Base-by-base conservation (phyloP, 2,888 invertebrate species). In the Leptothorax acervorum region DNA sequence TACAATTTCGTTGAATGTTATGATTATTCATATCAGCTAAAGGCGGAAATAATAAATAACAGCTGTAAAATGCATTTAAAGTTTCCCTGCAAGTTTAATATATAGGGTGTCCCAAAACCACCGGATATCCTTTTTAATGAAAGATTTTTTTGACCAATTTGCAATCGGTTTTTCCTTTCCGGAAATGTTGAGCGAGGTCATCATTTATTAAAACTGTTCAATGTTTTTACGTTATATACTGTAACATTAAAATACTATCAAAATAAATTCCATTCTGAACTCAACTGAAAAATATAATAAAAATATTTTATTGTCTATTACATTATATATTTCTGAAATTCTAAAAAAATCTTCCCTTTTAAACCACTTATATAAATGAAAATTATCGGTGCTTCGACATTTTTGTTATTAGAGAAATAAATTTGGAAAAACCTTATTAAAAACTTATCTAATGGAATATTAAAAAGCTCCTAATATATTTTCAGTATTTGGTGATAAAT, bases 11-110 rank as follows among this genome's bases (percentile, higher is more conserved):
- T 23, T 63, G 35, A 76, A 63, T 23, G 62, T 35, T 57, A 75
- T 63, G 35, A 75, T 63, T 51, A 63, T 76, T 76, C 63, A 51
- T 51, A 62, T 75, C 75, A 63, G 23, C n/a, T n/a, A 45, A 8
- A n/a, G n/a, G 15, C 31, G 48, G 35, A 75, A 63, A 35, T 62
- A 35, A 75, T 45, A 75, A 75, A 48, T 35, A 73, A 57, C 28
- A 73, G 8, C 11, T 31, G 48, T 63, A n/a, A 66, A 66, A 75
- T 62, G 62, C 11, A 48, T 15, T 15, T 45, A 57, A 57, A 73
- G 42, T 75, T 75, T 51, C 31, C 31, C 75, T 23, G 35, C 35
- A 48, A 51, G 8, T 62, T 35, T 35, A 48, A 75, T 15, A 48
- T 31, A 66, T 68, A 42, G 42, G 23, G 23, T 65, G 42, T 23